These are phyloP conservation scores for Pyrrhia umbra DNA, from an alignment of 2,888 invertebrate genomes.

Conservation along the genomic window DNA sequence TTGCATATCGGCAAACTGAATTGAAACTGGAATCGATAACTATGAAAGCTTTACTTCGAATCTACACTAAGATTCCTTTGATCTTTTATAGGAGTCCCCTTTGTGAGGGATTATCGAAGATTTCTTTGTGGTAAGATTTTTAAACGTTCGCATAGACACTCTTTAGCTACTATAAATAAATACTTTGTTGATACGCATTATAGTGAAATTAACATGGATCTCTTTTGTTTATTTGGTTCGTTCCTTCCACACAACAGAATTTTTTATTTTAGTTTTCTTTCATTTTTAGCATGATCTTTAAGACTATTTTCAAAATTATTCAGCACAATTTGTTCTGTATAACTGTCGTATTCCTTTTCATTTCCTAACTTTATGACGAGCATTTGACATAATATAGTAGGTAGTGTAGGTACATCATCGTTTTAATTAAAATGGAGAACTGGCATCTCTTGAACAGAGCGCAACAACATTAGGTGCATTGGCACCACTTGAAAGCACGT, in stretches of 20 bases:
- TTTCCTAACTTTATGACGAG: no score
- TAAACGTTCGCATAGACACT: not conserved
- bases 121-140: not conserved
- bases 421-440: not conserved
- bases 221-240: no score
- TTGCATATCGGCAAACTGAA: slow-evolving; percentile 9
- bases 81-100: slow-evolving; percentile 21
- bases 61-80: slow-evolving; percentile 20
- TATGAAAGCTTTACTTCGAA: slow-evolving; percentile 18
- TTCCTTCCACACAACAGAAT: no score
- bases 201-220: no score
- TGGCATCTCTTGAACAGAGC: not conserved
- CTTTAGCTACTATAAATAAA: not conserved
- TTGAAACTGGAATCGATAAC: slow-evolving; percentile 34
- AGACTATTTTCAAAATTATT: no score
- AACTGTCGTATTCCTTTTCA: no score
- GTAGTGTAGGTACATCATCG: not conserved
- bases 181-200: not conserved
- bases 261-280: no score
- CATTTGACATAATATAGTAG: no score
- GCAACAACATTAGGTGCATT: slow-evolving; percentile 23
- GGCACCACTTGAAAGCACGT: slow-evolving; percentile 19
- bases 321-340: no score
- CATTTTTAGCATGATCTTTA: no score
- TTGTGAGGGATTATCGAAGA: slow-evolving; percentile 1